A percentile compares a stretch with the other conserved stretches of the same genome.
Conservation (phyloP, 92 coral and sea anemone species). For the Epizoanthus scotinus region DNA sequence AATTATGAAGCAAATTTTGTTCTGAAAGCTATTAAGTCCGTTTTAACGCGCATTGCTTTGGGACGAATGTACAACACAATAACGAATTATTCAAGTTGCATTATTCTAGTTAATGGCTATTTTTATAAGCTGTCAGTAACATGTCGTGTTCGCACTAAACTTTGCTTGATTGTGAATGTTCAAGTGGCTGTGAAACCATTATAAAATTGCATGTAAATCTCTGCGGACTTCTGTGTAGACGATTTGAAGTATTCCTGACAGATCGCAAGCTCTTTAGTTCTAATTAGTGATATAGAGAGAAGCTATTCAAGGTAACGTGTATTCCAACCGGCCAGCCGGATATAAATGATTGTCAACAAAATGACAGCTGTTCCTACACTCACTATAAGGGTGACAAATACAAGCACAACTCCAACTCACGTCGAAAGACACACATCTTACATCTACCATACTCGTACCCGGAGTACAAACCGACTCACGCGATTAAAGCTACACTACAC, state of each 20-base stretch:
- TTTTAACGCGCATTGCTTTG: slow-evolving; percentile 19
- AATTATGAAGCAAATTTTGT: slow-evolving; percentile 23
- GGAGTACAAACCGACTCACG: background rate
- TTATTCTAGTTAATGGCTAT: slow-evolving; percentile 7
- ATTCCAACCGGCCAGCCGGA: slow-evolving; percentile 12
- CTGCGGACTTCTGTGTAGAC: background rate
- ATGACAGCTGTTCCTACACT: slow-evolving; percentile 19
- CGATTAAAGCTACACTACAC: no score
- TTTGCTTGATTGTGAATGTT: slow-evolving; percentile 10
- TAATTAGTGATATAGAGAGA: slow-evolving; percentile 6
- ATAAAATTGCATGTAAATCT: background rate
- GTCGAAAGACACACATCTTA: background rate
- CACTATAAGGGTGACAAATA: background rate
- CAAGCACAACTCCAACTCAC: background rate
- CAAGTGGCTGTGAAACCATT: background rate
- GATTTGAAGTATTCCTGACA: background rate
- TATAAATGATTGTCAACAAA: background rate
- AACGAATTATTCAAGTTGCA: background rate
- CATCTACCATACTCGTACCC: no score
- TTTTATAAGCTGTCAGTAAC: background rate
- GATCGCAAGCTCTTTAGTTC: background rate
- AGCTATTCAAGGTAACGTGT: background rate
- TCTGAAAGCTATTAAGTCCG: slow-evolving; percentile 26
- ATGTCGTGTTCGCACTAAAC: background rate
- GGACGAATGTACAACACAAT: background rate